These are phyloP conservation scores for Neomonachus schauinslandi DNA, from an alignment of 2,113 vertebrate genomes.

Conservation along the genomic window DNA sequence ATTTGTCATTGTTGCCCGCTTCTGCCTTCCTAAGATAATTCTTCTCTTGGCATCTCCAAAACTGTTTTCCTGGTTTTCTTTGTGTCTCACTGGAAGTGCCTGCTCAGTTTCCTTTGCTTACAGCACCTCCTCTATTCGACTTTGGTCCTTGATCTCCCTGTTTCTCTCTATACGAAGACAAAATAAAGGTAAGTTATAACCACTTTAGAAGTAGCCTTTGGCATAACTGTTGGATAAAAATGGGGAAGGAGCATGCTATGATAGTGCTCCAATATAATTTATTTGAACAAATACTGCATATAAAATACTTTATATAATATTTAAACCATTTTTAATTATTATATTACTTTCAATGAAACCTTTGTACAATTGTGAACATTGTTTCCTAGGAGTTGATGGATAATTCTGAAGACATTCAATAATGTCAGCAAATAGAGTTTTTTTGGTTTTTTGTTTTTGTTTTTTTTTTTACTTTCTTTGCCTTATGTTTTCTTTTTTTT, in stretches of 20 bases:
- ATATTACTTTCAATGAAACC: constrained; percentile 37
- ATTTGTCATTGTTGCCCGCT: neutral
- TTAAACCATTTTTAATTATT: constrained; percentile 50
- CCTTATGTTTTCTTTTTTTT: no score
- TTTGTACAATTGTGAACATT: neutral
- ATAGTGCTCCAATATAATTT: constrained; percentile 39
- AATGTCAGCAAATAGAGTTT: no score
- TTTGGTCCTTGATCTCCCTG: neutral
- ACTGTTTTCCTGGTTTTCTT: neutral
- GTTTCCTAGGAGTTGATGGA: neutral
- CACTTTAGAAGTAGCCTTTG: constrained; percentile 12
- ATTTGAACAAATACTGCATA: constrained; percentile 30
- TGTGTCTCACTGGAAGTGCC: neutral
- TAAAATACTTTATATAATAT: neutral
- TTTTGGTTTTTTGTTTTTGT: no score
- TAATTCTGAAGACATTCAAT: neutral
- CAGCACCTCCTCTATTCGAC: neutral
- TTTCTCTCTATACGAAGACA: neutral
- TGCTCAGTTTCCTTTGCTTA: neutral
- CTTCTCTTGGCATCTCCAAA: constrained; percentile 3
- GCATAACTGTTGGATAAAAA: neutral
- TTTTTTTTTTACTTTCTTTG: no score
- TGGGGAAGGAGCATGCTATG: neutral
- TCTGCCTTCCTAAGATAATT: neutral
- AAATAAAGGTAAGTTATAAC: constrained; percentile 52